Conservation (phyloP, 1,140 invertebrate species). For the Drosophila pruinosa region DNA sequence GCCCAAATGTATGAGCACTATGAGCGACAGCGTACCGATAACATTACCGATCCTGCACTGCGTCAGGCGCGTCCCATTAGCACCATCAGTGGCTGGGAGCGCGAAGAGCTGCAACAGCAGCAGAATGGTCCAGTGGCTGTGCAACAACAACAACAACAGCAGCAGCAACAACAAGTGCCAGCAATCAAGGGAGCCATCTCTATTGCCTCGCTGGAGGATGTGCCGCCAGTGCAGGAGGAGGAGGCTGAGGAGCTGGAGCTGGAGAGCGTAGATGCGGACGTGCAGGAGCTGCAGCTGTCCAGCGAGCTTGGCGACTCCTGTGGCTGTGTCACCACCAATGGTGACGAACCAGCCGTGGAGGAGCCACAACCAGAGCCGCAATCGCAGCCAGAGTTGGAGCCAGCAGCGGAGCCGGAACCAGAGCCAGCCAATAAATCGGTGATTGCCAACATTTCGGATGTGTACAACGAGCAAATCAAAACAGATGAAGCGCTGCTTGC, state of each 20-base stretch:
- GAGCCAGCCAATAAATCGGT: conserved; percentile 55
- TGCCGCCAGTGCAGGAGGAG: conserved; percentile 68
- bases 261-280: conserved; percentile 24
- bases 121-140: conserved; percentile 67
- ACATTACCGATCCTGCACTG: conserved; percentile 96
- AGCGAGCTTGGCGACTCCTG: conserved; percentile 47
- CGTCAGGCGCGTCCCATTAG: conserved; percentile 96
- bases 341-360: neutral
- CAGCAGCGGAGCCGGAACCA: neutral
- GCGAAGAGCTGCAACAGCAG: conserved; percentile 84
- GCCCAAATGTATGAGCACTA: conserved; percentile 99
- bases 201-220: conserved; percentile 75
- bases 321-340: conserved; percentile 33
- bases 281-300: conserved; percentile 1
- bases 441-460: conserved; percentile 80
- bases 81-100: conserved; percentile 97
- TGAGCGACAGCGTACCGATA: conserved; percentile 95
- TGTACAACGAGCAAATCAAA: conserved; percentile 82
- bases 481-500: conserved; percentile 56
- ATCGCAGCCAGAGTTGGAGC: neutral
- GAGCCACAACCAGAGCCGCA: neutral
- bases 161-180: conserved; percentile 18
- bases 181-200: conserved; percentile 57
- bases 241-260: conserved; percentile 60
- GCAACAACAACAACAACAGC: conserved; percentile 46